phyloP scores from a whole-genome alignment of 2,888 invertebrate genomes.

The Nebria salina region DNA sequence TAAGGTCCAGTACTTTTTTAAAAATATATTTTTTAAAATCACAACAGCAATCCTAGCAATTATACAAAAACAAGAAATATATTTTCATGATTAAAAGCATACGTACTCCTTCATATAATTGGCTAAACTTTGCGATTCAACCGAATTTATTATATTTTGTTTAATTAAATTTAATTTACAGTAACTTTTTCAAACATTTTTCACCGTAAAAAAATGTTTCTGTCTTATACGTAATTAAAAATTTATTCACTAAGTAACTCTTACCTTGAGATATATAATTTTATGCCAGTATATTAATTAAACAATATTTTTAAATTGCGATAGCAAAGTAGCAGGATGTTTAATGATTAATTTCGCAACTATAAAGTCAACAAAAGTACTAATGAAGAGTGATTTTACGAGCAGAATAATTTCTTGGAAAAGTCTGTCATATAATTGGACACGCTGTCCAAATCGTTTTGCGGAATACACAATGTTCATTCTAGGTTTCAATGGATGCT shows the following conservation, averaged over 20 bases:
- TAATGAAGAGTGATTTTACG: neutral
- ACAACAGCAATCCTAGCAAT: no score
- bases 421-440: neutral
- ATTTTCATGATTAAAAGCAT: no score
- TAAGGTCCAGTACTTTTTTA: no score
- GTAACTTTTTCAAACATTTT: neutral
- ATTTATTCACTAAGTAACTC: neutral
- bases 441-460: neutral
- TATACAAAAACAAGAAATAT: no score
- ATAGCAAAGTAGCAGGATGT: constrained; percentile 8
- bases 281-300: neutral
- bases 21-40: no score
- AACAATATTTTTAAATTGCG: neutral
- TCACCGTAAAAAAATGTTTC: neutral
- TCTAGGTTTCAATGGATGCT: constrained; percentile 50
- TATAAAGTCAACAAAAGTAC: constrained; percentile 5
- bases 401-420: neutral
- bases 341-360: neutral
- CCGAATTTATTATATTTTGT: neutral
- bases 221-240: neutral
- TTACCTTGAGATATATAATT: neutral
- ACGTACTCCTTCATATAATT: neutral
- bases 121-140: neutral
- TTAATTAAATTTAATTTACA: neutral
- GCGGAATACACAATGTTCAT: neutral